These are phyloP conservation scores for Acarapis woodi DNA, from an alignment of 1,140 invertebrate species.

Conservation along the genomic window DNA sequence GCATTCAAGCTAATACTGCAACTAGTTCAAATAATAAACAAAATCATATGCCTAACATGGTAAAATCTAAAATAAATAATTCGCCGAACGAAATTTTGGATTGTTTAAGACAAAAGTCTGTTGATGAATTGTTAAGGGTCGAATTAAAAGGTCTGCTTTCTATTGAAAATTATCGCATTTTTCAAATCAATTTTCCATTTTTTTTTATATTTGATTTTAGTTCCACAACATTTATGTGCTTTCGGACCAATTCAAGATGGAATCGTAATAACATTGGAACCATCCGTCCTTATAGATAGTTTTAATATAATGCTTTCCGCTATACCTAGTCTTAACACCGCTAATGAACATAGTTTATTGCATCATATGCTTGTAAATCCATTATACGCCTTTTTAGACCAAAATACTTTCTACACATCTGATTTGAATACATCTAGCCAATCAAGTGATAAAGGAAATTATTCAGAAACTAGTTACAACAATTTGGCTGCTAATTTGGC, in stretches of 20 bases:
- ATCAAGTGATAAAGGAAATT: background rate
- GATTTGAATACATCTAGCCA: slow-evolving; percentile 32
- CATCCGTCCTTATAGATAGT: slow-evolving; percentile 17
- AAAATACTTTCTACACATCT: slow-evolving; percentile 51
- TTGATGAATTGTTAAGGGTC: slow-evolving; percentile 40
- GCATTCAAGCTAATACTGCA: no score
- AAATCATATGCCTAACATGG: no score
- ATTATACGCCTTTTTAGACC: slow-evolving; percentile 34
- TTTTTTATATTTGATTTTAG: no score
- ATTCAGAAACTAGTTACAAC: background rate
- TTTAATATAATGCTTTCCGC: background rate
- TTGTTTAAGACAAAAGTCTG: slow-evolving; percentile 45
- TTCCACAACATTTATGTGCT: slow-evolving; percentile 49
- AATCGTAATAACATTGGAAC: slow-evolving; percentile 52
- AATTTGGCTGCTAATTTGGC: background rate
- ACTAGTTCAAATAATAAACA: no score
- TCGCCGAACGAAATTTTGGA: slow-evolving; percentile 26
- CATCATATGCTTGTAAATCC: no score
- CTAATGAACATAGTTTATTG: no score
- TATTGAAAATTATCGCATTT: no score
- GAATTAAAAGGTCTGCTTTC: no score
- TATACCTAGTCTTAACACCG: background rate
- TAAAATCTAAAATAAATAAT: no score
- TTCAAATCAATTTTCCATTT: no score
- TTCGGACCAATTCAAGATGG: slow-evolving; percentile 74